Conservation (phyloP, 2,113 vertebrate genomes). For the Rhinoderma darwinii region DNA sequence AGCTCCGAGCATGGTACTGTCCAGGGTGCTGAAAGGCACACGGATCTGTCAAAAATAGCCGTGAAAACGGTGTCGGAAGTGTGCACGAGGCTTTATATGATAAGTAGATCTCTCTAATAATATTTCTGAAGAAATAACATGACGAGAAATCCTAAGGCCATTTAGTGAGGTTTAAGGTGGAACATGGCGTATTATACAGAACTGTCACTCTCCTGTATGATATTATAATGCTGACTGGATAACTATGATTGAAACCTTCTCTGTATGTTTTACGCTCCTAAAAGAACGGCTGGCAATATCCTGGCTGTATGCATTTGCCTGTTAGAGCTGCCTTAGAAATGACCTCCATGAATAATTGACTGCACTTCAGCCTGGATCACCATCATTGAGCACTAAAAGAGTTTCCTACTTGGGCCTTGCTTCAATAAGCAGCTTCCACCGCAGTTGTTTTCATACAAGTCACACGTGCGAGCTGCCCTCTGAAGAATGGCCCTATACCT, state of each 20-base stretch:
- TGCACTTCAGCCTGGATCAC: constrained; percentile 51
- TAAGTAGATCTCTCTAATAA: too few relatives aligned
- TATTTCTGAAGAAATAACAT: too few relatives aligned
- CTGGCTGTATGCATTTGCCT: background rate
- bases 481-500: background rate
- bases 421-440: constrained; percentile 29
- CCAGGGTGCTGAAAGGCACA: too few relatives aligned
- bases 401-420: constrained; percentile 17
- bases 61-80: too few relatives aligned
- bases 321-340: constrained; percentile 49
- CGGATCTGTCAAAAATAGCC: too few relatives aligned
- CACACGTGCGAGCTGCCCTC: constrained; percentile 32
- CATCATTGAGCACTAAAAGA: constrained; percentile 52
- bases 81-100: too few relatives aligned
- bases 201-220: background rate
- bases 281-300: background rate
- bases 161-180: background rate
- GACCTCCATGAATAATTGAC: constrained; percentile 55
- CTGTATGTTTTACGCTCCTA: background rate
- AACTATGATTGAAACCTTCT: background rate
- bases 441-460: constrained; percentile 9
- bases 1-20: too few relatives aligned
- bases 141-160: too few relatives aligned
- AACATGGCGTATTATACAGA: background rate
- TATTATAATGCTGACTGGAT: background rate